Evolutionary conservation across 2,888 invertebrate species (phyloP), one percentile per base, ranked within the genome.

Genomic region (Lasius fuliginosus): DNA sequence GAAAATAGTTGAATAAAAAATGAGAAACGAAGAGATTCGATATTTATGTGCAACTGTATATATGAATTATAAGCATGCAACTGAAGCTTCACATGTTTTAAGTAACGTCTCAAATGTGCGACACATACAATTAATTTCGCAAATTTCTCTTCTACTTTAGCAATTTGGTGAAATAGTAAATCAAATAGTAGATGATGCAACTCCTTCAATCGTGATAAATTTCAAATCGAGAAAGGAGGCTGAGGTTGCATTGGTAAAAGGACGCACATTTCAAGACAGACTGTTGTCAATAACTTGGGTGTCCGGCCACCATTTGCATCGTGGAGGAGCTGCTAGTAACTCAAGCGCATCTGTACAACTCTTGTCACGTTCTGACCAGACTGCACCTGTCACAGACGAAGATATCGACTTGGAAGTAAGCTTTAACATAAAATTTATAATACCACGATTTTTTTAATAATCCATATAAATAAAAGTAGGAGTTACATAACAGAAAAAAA

Each of bases 161-260:
- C 97, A 97, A 97, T 98, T 97, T 95, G 98, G 98, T 75, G 98
- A 98, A 94, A 97, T 99, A 88, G 97, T 97, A n/a, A 98, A 97
- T 94, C 97, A 98, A 93, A 96, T 97, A 82, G 97, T 97, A 88
- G 97, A 98, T 93, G 96, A 97, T 75, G 96, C 96, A 46, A 96
- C 97, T 85, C 98, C 98, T 23, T 97, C 97, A 92, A 96, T 98
- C 88, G 96, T 97, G 67, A 95, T 98, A 76, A 97, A 97, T 94
- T 98, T 97, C 95, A 96, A 97, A 91, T 96, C 97, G 56, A 96
- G 98, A 67, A 97, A 97, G 92, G 97, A 97, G 92, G 98, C 98
- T 0, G 98, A 98, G 94, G 96, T 96, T 87, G 98, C 98, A 1
- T 95, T 97, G 90, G 95, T 97, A 83, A 97, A 98, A 93, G 98